Evolutionary conservation across 2,113 vertebrate genomes (phyloP), one percentile per base, ranked within the genome.

Genomic region (Myxocyprinus asiaticus): DNA sequence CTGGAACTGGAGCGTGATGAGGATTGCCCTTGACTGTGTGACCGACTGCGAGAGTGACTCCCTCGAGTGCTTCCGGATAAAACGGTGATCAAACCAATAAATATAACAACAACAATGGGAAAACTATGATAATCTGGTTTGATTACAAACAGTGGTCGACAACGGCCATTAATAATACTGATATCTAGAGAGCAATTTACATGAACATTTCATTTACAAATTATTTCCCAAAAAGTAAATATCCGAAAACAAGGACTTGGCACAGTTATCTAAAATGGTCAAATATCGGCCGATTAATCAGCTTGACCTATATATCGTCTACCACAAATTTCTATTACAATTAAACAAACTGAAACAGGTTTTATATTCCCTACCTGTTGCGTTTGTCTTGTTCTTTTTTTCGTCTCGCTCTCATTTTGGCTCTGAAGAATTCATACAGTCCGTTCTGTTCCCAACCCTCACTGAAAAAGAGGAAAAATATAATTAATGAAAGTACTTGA

Each of bases 401-500:
- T 86, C 97, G 90, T 56, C 96, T 93, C 0, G 98, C 97, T 81
- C 98, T 93, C 96, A 99, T 99, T 88, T 99, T 99, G 66, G 98
- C 97, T 86, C 97, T 90, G 91, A 99, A 99, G 88, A 99, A 99
- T 83, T 99, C 97, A 0, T 99, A 99, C 14, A 99, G 93, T 5
- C 97, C 97, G 0, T 99, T 99, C 92, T 99, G 98, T 87, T 99
- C 97, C 97, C 98, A 99, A 78, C 98, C 98, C 89, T 99, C 98
- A 58, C 98, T 99, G 90, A 42, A 71, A 42, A 65, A 67, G 7
- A 43, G 7, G 12, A 14, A 61, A 33, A 15, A 14, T 67, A 53
- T 6, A 33, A 33, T 62, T 45, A 59, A 67, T 15, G 0, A 53
- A 59, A 45, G 12, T 2, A 14, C 11, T n/a, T 2, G 50, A 9